phyloP scores from a whole-genome alignment of 2,113 vertebrate genomes.

The Apistogramma diplotaenia region DNA sequence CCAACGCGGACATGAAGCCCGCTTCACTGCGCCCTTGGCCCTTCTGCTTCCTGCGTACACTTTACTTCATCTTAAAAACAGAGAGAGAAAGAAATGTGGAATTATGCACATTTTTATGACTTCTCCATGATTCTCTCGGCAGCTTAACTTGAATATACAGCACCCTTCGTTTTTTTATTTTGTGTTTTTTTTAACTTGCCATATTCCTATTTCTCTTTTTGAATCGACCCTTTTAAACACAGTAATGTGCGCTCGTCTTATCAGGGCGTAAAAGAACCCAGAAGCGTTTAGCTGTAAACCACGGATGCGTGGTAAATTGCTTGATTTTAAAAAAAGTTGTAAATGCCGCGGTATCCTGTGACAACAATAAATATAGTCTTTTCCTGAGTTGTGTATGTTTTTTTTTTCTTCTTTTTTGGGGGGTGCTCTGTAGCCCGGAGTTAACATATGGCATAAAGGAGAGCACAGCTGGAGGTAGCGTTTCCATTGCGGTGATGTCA shows the following conservation, averaged over 20 bases:
- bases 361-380: constrained; percentile 46
- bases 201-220: neutral
- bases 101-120: neutral
- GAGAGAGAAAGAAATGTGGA: neutral
- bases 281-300: constrained; percentile 6
- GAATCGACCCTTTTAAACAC: constrained; percentile 1
- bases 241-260: constrained; percentile 23
- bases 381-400: constrained; percentile 61
- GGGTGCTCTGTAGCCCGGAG: constrained; percentile 68
- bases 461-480: constrained; percentile 90
- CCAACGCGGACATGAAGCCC: constrained; percentile 62
- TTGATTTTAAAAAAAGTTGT: constrained; percentile 23
- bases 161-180: neutral
- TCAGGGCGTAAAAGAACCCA: constrained; percentile 13
- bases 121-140: neutral
- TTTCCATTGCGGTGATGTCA: constrained; percentile 90
- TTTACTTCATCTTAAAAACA: constrained; percentile 31
- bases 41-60: neutral
- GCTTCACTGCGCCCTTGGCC: constrained; percentile 50
- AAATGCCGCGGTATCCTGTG: constrained; percentile 19
- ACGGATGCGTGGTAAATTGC: neutral
- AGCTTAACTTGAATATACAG: constrained; percentile 36
- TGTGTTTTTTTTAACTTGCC: neutral
- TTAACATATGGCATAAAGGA: constrained; percentile 86
- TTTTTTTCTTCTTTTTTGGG: constrained; percentile 51